Evolutionary conservation across 64 coral and sea anemone species (phyloP).

Genomic region (Porites australiensis): DNA sequence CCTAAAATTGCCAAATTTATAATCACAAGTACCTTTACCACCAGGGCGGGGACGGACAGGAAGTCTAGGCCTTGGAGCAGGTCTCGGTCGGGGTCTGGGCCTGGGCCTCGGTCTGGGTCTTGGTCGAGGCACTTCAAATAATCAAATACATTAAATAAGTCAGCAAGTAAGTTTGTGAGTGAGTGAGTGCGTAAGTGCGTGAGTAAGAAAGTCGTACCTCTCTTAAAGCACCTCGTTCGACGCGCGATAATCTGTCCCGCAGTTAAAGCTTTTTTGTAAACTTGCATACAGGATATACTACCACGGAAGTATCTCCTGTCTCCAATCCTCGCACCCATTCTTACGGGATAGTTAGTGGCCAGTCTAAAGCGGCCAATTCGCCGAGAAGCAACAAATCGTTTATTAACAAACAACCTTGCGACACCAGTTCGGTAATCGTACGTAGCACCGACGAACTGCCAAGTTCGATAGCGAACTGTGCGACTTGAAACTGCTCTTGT

Average conservation of each 20-base stretch:
- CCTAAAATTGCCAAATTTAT: not conserved
- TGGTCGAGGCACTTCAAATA: not conserved
- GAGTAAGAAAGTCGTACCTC: slow-evolving; percentile 3
- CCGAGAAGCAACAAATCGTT: slow-evolving; percentile 44
- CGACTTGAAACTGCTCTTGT: slow-evolving; percentile 14
- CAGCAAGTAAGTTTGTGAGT: not conserved
- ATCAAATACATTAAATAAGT: too few species aligned
- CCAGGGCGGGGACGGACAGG: slow-evolving; percentile 22
- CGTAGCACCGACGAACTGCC: slow-evolving; percentile 65
- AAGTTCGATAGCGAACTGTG: slow-evolving; percentile 44
- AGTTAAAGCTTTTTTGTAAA: slow-evolving; percentile 57
- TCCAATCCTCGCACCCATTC: slow-evolving; percentile 61
- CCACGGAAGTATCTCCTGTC: slow-evolving; percentile 75
- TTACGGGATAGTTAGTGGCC: slow-evolving; percentile 74
- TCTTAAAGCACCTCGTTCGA: slow-evolving; percentile 57
- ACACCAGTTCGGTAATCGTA: slow-evolving; percentile 66
- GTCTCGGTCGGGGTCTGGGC: slow-evolving; percentile 22
- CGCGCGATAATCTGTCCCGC: slow-evolving; percentile 44
- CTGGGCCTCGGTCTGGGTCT: not conserved
- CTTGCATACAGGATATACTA: slow-evolving; percentile 69
- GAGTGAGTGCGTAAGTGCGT: not conserved
- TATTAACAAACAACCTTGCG: slow-evolving; percentile 70
- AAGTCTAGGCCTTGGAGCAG: slow-evolving; percentile 22
- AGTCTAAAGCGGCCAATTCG: slow-evolving; percentile 62
- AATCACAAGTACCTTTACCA: slow-evolving; percentile 34